phyloP scores from a whole-genome alignment of 2,797 vertebrate genomes.

The Limnodromus scolopaceus region DNA sequence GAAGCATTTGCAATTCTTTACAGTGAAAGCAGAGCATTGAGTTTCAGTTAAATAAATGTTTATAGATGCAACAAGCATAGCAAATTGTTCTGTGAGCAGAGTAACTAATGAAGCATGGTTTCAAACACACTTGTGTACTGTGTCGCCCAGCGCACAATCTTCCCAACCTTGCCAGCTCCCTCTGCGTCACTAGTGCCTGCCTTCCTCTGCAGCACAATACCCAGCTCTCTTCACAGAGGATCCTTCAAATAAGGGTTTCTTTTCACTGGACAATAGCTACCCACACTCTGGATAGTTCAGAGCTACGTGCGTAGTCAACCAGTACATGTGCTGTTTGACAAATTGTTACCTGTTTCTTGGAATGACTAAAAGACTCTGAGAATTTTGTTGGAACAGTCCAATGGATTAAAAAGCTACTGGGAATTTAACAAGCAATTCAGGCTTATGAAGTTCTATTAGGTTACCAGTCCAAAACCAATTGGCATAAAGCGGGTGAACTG shows the following conservation, averaged over 20 bases:
- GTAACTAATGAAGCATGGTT: background rate
- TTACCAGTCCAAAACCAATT: background rate
- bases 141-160: background rate
- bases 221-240: background rate
- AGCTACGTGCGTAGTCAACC: fast-evolving
- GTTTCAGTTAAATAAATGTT: background rate
- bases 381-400: background rate
- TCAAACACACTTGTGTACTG: background rate
- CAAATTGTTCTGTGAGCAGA: background rate
- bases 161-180: background rate
- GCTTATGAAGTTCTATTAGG: background rate
- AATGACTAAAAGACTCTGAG: background rate
- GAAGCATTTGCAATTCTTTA: background rate
- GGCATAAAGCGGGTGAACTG: background rate
- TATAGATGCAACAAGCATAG: background rate
- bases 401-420: background rate
- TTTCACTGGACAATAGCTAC: background rate
- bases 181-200: fast-evolving
- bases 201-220: fast-evolving
- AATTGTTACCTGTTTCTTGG: background rate
- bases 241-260: background rate
- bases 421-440: background rate
- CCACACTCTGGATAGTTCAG: background rate
- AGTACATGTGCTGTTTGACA: background rate
- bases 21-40: background rate